These are phyloP conservation scores for Hyles euphorbiae DNA, from an alignment of 1,140 invertebrate species.

Conservation along the genomic window DNA sequence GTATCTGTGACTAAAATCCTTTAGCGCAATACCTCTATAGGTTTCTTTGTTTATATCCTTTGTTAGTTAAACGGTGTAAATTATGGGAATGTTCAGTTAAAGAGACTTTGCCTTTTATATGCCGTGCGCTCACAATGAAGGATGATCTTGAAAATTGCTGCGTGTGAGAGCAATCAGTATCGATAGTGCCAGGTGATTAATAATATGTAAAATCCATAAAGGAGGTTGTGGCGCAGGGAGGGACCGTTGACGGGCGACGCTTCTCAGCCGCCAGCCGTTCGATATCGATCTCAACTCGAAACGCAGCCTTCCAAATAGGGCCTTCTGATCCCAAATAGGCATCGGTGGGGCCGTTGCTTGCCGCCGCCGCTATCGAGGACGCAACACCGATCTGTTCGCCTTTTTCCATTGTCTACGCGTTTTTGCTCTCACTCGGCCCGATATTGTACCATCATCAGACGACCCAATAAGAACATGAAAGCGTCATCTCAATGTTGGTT, in stretches of 20 bases:
- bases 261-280: conserved; percentile 32
- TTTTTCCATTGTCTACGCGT: conserved; percentile 66
- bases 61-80: too few species aligned
- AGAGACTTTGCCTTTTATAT: too few species aligned
- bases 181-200: neutral
- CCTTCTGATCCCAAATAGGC: conserved; percentile 63
- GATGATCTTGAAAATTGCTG: too few species aligned
- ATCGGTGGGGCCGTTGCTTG: conserved; percentile 37
- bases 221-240: conserved; percentile 41
- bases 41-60: too few species aligned
- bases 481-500: neutral
- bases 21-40: too few species aligned
- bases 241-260: conserved; percentile 43
- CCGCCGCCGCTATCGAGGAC: conserved; percentile 53
- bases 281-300: conserved; percentile 64
- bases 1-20: too few species aligned
- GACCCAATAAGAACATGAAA: conserved; percentile 3
- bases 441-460: conserved; percentile 56
- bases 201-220: conserved; percentile 37
- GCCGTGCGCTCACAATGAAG: too few species aligned
- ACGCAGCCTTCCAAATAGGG: conserved; percentile 71
- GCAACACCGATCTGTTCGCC: conserved; percentile 34
- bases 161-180: too few species aligned
- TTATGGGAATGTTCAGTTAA: too few species aligned
- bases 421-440: conserved; percentile 49